phyloP scores from a whole-genome alignment of 2,888 invertebrate species.

The Cristatella mucedo region DNA sequence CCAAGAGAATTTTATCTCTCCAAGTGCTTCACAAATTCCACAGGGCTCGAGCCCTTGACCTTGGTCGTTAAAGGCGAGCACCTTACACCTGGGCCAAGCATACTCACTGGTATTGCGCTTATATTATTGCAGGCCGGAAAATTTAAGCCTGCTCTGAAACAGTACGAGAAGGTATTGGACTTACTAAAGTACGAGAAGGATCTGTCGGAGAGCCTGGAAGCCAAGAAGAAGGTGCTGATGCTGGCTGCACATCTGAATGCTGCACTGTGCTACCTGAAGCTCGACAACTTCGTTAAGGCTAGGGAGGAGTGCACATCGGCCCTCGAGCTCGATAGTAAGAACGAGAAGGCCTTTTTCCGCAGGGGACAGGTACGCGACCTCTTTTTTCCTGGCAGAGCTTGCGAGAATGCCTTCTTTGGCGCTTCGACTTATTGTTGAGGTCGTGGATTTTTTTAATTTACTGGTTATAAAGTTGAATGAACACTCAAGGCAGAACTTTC shows the following conservation, averaged over 20 bases:
- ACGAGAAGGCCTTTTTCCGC: slow-evolving; percentile 76
- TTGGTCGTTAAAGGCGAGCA: too few relatives aligned
- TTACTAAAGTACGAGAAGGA: slow-evolving; percentile 47
- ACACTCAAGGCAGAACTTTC: too few relatives aligned
- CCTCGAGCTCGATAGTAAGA: slow-evolving; percentile 54
- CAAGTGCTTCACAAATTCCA: too few relatives aligned
- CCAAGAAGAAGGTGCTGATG: slow-evolving; percentile 44
- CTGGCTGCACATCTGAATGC: slow-evolving; percentile 62
- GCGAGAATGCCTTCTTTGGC: too few relatives aligned
- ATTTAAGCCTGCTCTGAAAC: slow-evolving; percentile 59
- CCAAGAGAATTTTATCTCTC: too few relatives aligned
- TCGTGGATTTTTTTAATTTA: too few relatives aligned
- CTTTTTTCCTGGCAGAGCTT: neutral
- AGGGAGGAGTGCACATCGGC: slow-evolving; percentile 60
- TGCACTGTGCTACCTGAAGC: slow-evolving; percentile 62
- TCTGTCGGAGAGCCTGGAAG: slow-evolving; percentile 38
- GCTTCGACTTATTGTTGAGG: too few relatives aligned
- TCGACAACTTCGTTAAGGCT: slow-evolving; percentile 54
- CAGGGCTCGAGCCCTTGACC: too few relatives aligned
- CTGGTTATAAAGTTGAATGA: too few relatives aligned
- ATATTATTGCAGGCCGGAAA: slow-evolving; percentile 48
- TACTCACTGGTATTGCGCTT: too few relatives aligned
- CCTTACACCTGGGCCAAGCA: too few relatives aligned
- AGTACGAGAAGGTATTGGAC: slow-evolving; percentile 62
- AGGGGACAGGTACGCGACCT: slow-evolving; percentile 49